phyloP scores from a whole-genome alignment of 2,797 vertebrate species.

The Peromyscus aztecus region DNA sequence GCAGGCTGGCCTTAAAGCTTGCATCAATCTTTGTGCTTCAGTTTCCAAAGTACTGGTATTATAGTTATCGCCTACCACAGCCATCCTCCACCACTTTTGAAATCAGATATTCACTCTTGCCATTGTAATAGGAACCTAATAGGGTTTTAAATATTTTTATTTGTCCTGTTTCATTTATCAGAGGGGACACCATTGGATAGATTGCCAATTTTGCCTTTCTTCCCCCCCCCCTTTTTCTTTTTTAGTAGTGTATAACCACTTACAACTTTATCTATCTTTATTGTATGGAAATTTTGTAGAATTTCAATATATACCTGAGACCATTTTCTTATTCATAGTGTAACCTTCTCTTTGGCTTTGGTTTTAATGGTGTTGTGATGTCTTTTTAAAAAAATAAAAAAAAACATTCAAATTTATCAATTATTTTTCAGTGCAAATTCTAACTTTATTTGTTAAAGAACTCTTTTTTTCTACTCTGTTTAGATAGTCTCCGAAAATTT shows the following conservation, averaged over 20 bases:
- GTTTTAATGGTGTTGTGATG: neutral
- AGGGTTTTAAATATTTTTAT: neutral
- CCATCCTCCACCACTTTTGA: neutral
- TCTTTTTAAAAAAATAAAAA: neutral
- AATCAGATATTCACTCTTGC: neutral
- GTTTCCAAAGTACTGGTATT: neutral
- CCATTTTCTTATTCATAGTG: neutral
- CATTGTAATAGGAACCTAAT: neutral
- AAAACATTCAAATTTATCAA: neutral
- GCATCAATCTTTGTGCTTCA: neutral
- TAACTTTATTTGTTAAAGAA: neutral
- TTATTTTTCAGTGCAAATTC: neutral
- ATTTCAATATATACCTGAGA: neutral
- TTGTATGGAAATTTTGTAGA: neutral
- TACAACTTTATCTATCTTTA: neutral
- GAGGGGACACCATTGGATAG: neutral
- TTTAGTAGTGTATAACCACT: neutral
- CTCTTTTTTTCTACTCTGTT: neutral
- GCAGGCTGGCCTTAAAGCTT: neutral
- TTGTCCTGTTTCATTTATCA: conserved; percentile 12
- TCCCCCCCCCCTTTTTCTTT: neutral
- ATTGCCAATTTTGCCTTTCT: neutral
- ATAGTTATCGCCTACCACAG: neutral
- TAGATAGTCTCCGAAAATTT: neutral
- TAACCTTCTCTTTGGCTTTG: neutral